phyloP scores from a whole-genome alignment of 2,888 invertebrate genomes.

The Lasioglossum villosulum region DNA sequence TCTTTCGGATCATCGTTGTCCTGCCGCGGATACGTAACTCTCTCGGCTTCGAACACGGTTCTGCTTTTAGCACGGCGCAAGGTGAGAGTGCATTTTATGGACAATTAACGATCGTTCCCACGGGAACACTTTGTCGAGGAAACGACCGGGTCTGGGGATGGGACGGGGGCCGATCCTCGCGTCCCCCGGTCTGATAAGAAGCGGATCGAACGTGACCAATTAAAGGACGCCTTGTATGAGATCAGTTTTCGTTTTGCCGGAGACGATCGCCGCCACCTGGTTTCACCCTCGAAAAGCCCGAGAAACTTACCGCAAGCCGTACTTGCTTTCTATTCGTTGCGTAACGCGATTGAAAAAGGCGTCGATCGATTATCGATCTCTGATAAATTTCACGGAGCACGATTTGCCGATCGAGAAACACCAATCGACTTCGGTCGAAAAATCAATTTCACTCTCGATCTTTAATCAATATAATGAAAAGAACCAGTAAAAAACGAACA shows the following conservation, averaged over 20 bases:
- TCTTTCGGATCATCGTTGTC: constrained; percentile 61
- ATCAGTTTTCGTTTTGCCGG: constrained; percentile 45
- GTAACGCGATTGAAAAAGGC: constrained; percentile 1
- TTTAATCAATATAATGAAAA: too few species aligned
- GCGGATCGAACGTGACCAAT: constrained; percentile 64
- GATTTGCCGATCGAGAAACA: not conserved
- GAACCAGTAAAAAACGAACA: not conserved
- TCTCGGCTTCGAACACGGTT: constrained; percentile 69
- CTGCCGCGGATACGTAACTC: constrained; percentile 57
- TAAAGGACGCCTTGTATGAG: constrained; percentile 56
- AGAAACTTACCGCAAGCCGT: not conserved
- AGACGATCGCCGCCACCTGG: constrained; percentile 19
- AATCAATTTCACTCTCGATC: not conserved
- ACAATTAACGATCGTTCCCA: constrained; percentile 77
- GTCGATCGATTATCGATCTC: constrained; percentile 12
- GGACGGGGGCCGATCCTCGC: constrained; percentile 23
- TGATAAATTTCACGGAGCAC: not conserved
- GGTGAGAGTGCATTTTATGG: constrained; percentile 72
- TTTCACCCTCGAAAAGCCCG: constrained; percentile 47
- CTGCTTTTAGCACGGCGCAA: constrained; percentile 74
- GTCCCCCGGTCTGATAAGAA: constrained; percentile 55
- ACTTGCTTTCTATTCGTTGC: constrained; percentile 30
- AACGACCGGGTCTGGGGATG: constrained; percentile 21
- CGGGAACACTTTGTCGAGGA: constrained; percentile 67
- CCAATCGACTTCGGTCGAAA: not conserved